phyloP scores from a whole-genome alignment of 2,888 invertebrate species.

The Acleris sparsana region DNA sequence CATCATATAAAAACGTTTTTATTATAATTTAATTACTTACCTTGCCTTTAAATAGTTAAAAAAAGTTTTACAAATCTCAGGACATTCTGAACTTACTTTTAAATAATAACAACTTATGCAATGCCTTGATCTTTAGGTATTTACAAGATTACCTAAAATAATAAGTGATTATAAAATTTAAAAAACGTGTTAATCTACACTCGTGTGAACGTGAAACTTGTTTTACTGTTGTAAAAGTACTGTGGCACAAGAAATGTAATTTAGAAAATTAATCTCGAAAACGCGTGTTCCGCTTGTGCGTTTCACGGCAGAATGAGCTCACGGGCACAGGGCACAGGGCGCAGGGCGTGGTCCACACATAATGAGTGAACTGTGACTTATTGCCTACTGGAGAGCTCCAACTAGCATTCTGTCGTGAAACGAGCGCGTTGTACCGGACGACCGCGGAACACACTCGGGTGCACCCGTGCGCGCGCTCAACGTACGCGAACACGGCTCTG shows the following conservation, averaged over 20 bases:
- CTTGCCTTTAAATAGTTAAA: constrained; percentile 48
- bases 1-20: constrained; percentile 55
- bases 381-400: neutral
- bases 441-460: constrained; percentile 3
- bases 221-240: constrained; percentile 57
- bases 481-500: neutral
- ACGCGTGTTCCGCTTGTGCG: constrained; percentile 50
- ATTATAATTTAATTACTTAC: constrained; percentile 49
- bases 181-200: constrained; percentile 62
- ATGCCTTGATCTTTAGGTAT: constrained; percentile 70
- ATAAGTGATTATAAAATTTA: constrained; percentile 43
- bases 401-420: constrained; percentile 64
- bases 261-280: constrained; percentile 56
- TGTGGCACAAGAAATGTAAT: constrained; percentile 65
- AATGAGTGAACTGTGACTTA: constrained; percentile 35
- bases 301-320: constrained; percentile 65
- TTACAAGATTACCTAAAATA: constrained; percentile 68
- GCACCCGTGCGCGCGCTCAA: neutral
- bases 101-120: constrained; percentile 56
- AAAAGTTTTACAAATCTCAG: constrained; percentile 49
- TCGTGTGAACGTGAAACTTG: constrained; percentile 68
- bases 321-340: constrained; percentile 53
- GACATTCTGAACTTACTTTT: constrained; percentile 56
- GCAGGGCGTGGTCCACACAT: constrained; percentile 49
- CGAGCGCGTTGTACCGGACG: constrained; percentile 21